phyloP scores from a whole-genome alignment of 2,797 vertebrate species.

The Neosilurus mollespiculum region DNA sequence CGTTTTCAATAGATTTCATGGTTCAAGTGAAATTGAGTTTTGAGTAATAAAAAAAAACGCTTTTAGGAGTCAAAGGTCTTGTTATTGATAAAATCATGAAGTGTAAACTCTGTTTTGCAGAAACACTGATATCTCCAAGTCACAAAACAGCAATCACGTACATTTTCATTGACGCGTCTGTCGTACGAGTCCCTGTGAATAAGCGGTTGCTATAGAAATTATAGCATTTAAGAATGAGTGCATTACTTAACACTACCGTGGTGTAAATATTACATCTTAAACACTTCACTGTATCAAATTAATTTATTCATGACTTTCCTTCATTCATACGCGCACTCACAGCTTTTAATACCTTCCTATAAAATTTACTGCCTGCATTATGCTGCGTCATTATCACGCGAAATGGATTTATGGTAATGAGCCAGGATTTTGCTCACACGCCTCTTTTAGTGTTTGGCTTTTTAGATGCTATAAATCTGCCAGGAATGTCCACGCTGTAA shows the following conservation, averaged over 20 bases:
- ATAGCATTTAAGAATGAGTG: background rate
- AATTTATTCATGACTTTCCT: slow-evolving; percentile 50
- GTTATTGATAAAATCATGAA: background rate
- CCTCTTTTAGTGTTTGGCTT: slow-evolving; percentile 44
- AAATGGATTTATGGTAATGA: slow-evolving; percentile 59
- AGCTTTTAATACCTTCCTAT: slow-evolving; percentile 40
- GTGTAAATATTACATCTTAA: background rate
- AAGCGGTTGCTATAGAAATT: background rate
- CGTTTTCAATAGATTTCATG: no score
- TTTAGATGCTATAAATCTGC: slow-evolving; percentile 52
- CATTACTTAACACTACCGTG: background rate
- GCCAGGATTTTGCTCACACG: slow-evolving; percentile 37
- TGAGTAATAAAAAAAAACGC: no score
- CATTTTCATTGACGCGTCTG: background rate
- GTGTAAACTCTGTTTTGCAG: background rate
- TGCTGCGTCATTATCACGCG: slow-evolving; percentile 32
- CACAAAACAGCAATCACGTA: background rate
- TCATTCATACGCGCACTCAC: slow-evolving; percentile 3
- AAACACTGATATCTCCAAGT: no score
- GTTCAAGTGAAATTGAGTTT: no score
- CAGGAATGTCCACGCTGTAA: slow-evolving; percentile 41
- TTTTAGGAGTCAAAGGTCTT: no score
- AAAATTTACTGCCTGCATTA: slow-evolving; percentile 26
- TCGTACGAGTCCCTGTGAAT: background rate
- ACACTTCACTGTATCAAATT: slow-evolving; percentile 6